These are phyloP conservation scores for Drosophila grimshawi DNA, from an alignment of 1,140 invertebrate genomes.

Conservation along the genomic window DNA sequence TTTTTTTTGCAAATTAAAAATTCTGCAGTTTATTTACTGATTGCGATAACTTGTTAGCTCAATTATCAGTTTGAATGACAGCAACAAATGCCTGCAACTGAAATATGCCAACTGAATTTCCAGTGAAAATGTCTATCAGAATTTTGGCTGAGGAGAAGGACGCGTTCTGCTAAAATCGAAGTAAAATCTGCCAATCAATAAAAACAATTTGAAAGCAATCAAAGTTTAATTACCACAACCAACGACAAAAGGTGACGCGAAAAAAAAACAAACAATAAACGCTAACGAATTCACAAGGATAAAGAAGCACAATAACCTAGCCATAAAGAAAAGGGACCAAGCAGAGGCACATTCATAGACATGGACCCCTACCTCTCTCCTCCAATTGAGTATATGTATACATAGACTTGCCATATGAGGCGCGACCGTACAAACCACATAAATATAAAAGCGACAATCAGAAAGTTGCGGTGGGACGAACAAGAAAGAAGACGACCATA, in stretches of 20 bases:
- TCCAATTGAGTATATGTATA: background rate
- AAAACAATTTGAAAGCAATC: constrained; percentile 80
- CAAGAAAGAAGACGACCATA: constrained; percentile 34
- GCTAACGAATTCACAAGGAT: constrained; percentile 44
- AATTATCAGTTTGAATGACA: constrained; percentile 32
- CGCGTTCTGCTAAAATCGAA: constrained; percentile 26
- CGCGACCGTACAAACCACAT: constrained; percentile 59
- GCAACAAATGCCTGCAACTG: constrained; percentile 22
- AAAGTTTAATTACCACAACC: constrained; percentile 82
- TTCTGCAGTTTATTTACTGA: constrained; percentile 1
- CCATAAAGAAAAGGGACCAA: constrained; percentile 42
- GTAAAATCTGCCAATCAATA: constrained; percentile 70
- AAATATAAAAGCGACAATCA: constrained; percentile 77
- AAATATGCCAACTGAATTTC: constrained; percentile 34
- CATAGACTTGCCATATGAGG: constrained; percentile 65
- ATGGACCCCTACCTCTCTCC: background rate
- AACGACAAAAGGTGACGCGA: constrained; percentile 56
- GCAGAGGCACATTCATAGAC: constrained; percentile 28
- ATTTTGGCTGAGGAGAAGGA: background rate
- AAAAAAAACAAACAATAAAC: constrained; percentile 21
- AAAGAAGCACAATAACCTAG: constrained; percentile 34
- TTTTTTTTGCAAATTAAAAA: background rate
- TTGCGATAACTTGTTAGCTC: constrained; percentile 19
- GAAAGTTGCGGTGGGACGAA: constrained; percentile 48
- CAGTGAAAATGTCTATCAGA: constrained; percentile 53